A percentile compares a stretch with the other conserved stretches of the same genome.
Conservation (phyloP, 2,113 vertebrate genomes). For the Mesoclemmys tuberculata region DNA sequence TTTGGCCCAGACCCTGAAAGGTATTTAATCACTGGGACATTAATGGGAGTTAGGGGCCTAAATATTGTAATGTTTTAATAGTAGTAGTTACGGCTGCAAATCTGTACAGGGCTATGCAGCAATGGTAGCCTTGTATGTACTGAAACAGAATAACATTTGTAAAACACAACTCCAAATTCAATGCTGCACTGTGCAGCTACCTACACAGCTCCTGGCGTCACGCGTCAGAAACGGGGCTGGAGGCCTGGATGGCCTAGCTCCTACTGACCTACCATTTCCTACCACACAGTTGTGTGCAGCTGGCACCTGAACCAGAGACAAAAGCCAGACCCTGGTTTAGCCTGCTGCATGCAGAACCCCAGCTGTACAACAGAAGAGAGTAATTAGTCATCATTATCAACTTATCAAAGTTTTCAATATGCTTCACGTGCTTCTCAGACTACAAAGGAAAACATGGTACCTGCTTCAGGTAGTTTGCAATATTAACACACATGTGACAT, state of each 20-base stretch:
- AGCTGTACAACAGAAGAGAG: neutral
- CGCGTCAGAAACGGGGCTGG: neutral
- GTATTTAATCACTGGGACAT: neutral
- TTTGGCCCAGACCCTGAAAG: neutral
- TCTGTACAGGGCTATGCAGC: rapidly evolving
- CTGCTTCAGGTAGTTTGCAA: neutral
- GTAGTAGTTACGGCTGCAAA: rapidly evolving
- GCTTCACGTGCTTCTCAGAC: neutral
- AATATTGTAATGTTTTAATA: rapidly evolving
- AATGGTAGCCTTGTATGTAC: rapidly evolving
- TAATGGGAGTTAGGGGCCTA: neutral
- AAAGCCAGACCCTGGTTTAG: neutral
- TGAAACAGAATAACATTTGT: rapidly evolving
- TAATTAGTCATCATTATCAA: neutral
- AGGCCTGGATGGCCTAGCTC: neutral
- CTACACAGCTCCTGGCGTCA: neutral
- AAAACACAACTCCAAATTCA: rapidly evolving
- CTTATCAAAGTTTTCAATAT: neutral
- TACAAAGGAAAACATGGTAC: neutral
- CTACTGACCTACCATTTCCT: neutral
- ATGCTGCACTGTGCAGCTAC: neutral
- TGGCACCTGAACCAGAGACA: neutral
- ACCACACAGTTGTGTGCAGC: neutral
- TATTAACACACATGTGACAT: neutral
- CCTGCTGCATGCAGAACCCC: neutral